Evolutionary conservation across 2,113 vertebrate species (phyloP), one percentile per base, ranked within the genome.

Genomic region (Galeopterus variegatus): DNA sequence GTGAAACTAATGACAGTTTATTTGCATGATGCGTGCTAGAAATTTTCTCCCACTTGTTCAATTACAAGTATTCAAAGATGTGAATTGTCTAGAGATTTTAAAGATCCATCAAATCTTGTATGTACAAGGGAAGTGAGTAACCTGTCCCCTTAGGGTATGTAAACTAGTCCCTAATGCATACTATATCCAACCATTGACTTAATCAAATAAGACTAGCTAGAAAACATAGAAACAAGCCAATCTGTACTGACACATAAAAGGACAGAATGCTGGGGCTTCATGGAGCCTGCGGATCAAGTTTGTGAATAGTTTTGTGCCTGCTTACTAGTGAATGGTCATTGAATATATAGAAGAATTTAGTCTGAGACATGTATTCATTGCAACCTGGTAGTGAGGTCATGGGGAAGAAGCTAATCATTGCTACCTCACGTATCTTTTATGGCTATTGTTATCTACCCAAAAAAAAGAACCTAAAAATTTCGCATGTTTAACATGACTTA

Each of bases 331-430:
- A 85, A 48, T 54, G 45, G 11, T 67, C 86, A 23, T 13, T 93
- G 80, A 89, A 81, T 82, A 70, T 33, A 76, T 5, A 62, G 23
- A 14, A 93, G 60, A 95, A 93, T 60, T 70, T 31, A 92, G 18
- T 69, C 60, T 64, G 60, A 76, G 10, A 76, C 58, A 90, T 48
- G 36, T 28, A 65, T 58, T 23, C 15, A 56, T 83, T 90, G 73
- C 67, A 85, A 81, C 11, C 26, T 62, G 33, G 60, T 41, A 76
- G 70, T n/a, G 11, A 81, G 48, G 14, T 8, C 81, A 8, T 76
- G 31, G 21, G 12, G 48, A 90, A 81, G 50, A 76, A 90, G 33
- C 1, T 50, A 86, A 80, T 17, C 75, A 82, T 56, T 45, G 31
- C 18, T 64, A 70, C n/a, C 8, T 64, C 69, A 82, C 80, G 67